Evolutionary conservation across 2,113 vertebrate genomes (phyloP), one percentile per base, ranked within the genome.

Genomic region (Phainopepla nitens): DNA sequence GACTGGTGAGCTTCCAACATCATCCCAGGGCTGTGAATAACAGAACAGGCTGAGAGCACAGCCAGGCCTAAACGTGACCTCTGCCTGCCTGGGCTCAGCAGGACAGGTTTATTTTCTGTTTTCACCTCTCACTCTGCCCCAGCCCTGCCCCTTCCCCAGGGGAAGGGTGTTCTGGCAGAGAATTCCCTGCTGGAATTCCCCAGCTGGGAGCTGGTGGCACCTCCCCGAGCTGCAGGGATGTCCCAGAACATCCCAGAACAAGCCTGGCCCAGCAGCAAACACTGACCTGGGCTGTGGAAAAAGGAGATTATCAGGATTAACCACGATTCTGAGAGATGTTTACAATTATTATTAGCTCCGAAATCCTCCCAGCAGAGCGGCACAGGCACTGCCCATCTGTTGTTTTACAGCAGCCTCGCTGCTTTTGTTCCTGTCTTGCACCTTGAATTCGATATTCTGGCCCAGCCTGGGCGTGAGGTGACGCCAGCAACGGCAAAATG

Each of bases 321-420:
- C 54, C n/a, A 66, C 70, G 76, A 45, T 19, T 70, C 80, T 47
- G 66, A 24, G 91, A 76, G 82, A 86, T 89, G 95, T 90, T 96
- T 88, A 86, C 81, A 79, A 82, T 94, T 83, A 92, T 95, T 94
- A 95, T 96, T 87, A 95, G 91, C 97, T 90, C 71, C 76, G 0
- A 76, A 89, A 90, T 93, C 94, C 66, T 64, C 84, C 84, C 89
- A 8, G 5, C 64, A 47, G 31, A n/a, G 23, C 31, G 13, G 64
- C 64, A 9, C 8, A 1, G 87, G 73, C 62, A 2, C n/a, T 66
- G 66, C 76, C 93, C 94, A 80, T 70, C 96, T 92, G 95, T 1
- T 87, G 35, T 9, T 42, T 45, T 4, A 45, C 16, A 0, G 45
- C 57, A 3, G 62, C 83, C 84, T 62, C 6, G 4, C 16, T 33